Conservation (phyloP, 2,797 vertebrate genomes). For the Myotis myotis region DNA sequence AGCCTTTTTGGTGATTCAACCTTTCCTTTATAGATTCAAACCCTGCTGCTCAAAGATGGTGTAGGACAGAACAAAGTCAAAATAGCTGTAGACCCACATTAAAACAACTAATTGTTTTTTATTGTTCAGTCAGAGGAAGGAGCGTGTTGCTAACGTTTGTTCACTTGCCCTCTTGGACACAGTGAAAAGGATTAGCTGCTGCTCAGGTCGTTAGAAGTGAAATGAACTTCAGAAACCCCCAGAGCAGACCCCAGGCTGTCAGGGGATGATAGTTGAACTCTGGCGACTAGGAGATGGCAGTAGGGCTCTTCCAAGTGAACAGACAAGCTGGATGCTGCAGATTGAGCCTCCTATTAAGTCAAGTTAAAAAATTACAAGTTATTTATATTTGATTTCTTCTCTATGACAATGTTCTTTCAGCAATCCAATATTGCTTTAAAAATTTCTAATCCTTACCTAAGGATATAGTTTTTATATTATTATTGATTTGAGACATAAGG, state of each 20-base stretch:
- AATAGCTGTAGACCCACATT: constrained; percentile 60
- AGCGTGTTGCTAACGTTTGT: constrained; percentile 38
- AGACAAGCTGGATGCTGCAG: neutral
- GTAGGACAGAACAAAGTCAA: constrained; percentile 65
- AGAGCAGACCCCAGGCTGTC: neutral
- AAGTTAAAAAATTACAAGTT: constrained; percentile 46
- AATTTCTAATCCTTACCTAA: neutral
- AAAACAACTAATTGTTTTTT: constrained; percentile 63
- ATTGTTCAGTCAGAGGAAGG: constrained; percentile 51
- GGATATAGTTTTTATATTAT: neutral
- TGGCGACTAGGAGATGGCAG: neutral
- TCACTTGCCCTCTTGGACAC: constrained; percentile 36
- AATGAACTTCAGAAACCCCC: neutral
- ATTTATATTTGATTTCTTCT: constrained; percentile 28
- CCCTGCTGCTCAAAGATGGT: constrained; percentile 21
- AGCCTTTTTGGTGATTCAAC: constrained; percentile 61
- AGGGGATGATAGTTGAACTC: neutral
- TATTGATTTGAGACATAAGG: neutral
- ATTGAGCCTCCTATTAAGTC: neutral
- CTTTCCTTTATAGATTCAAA: constrained; percentile 63
- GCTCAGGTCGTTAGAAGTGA: neutral
- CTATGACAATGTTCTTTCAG: constrained; percentile 4
- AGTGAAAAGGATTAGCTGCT: constrained; percentile 26
- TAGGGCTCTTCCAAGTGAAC: neutral
- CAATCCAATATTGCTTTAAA: neutral